Base-by-base conservation (phyloP, 2,113 vertebrate species). In the Paracanthobrama guichenoti region DNA sequence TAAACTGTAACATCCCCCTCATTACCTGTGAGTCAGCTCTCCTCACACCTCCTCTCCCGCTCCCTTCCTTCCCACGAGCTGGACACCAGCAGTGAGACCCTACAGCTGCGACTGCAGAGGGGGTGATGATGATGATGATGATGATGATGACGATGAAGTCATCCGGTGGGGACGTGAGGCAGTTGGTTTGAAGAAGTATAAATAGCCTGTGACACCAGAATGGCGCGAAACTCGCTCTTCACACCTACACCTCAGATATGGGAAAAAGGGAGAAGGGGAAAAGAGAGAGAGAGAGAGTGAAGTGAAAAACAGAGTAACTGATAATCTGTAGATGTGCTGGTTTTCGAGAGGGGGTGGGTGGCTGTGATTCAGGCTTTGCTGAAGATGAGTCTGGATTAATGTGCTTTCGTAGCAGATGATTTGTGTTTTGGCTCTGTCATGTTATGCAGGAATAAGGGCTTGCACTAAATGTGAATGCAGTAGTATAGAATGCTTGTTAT, bases 21-120 rank as follows among this genome's bases (percentile, higher is more conserved):
- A 81, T 81, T 80, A 62, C 24, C 60, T 86, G 72, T 88, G 87
- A 88, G 53, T 88, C 87, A 88, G 82, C 77, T 48, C 62, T 81
- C n/a, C 46, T 82, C 66, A 55, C 79, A 48, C 79, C 57, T 57
- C 57, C 59, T 85, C 84, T 79, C 46, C 67, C 22, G 26, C 31
- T 59, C 60, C 35, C 31, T 57, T 12, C 13, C 55, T 60, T 78
- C 81, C 81, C 28, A 53, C 39, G 62, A 26, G 10, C n/a, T 60
- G 46, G 48, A 31, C 80, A 48, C 46, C 84, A 48, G 66, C 87
- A 85, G 76, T 0, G 67, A 76, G 82, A 86, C 69, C 44, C 84
- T 22, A 26, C 75, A 74, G 60, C 50, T 48, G 77, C 35, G 84
- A 90, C 6, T 12, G 50, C 60, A 62, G 62, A 84, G 84, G 83